Evolutionary conservation across 37 sponge, comb jelly and placozoan genomes (phyloP), one percentile per base, ranked within the genome.

Genomic region (Cladorhizidae sp.): DNA sequence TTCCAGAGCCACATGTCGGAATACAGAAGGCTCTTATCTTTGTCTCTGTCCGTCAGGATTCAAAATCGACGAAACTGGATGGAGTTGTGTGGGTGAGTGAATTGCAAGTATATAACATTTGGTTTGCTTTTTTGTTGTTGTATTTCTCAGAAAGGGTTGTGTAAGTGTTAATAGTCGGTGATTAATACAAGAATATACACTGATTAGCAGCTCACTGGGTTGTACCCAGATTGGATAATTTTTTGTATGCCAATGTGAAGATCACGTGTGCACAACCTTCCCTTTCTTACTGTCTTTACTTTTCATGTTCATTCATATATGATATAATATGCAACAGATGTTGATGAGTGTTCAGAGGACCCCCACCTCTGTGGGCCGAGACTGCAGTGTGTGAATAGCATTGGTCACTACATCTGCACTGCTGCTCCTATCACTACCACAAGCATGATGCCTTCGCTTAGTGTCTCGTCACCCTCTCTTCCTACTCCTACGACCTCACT

Each of bases 41-140:
- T 86, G 87, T 45, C 15, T 52, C 5, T 86, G 87, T 74, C 65
- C 41, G 11, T 29, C 61, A 1, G 87, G 87, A n/a, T 86, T 42
- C 22, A 73, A 29, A 59, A 12, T 74, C 1, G 81, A 72, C 35
- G 31, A 14, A 12, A 40, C 57, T 57, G 87, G 81, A 35, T 36
- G 40, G 45, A 86, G 32, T 3, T 86, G 87, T 73, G 31, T 73
- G 62, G 80, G 86, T 86, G 28, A 78, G 72, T 45, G 49, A 45
- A 45, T 45, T 9, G 55, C 12, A 17, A 20, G 55, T 54, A 17
- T 54, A 17, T 54, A 54, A 20, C 55, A 20, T 54, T 54, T 54
- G 12, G 12, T 17, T 54, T 54, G 12, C 17, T 54, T 54, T 17
- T 54, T 54, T 54, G 12, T 54, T 54, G 17, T 54, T 54, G 12